Conservation (phyloP, 2,113 vertebrate species). For the Mobula hypostoma region DNA sequence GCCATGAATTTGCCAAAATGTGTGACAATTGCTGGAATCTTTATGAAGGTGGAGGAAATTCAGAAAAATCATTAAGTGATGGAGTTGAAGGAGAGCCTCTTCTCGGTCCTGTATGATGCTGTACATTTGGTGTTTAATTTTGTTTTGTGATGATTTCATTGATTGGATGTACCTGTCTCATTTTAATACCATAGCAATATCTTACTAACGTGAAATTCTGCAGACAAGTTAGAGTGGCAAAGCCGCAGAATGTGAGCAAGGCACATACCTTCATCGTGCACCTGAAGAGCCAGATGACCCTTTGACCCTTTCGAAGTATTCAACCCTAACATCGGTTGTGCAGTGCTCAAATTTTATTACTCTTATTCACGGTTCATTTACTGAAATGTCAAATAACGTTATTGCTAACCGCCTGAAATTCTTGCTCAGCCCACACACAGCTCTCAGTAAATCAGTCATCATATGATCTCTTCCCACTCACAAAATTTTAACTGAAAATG, state of each 20-base stretch:
- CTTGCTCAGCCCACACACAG: not conserved
- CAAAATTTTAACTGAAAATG: not conserved
- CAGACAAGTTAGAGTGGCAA: not conserved
- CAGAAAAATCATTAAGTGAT: no score
- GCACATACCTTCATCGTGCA: not conserved
- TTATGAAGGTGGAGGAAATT: no score
- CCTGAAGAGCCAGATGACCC: not conserved
- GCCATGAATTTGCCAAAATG: no score
- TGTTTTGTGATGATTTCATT: not conserved
- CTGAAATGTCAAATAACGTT: not conserved
- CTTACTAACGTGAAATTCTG: not conserved
- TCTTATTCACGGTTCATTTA: not conserved
- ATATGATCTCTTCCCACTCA: not conserved
- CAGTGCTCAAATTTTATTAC: not conserved
- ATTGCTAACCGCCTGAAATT: not conserved
- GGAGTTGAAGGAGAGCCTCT: no score
- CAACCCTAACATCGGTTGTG: not conserved
- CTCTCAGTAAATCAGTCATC: not conserved
- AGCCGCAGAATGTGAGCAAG: not conserved
- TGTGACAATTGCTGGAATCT: no score
- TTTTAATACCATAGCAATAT: not conserved
- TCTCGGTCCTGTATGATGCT: no score
- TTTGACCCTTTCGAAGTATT: not conserved
- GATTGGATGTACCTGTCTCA: not conserved
- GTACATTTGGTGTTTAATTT: not conserved